Base-by-base conservation (phyloP, 2,888 invertebrate species). In the Hirtodrosophila cameraria region DNA sequence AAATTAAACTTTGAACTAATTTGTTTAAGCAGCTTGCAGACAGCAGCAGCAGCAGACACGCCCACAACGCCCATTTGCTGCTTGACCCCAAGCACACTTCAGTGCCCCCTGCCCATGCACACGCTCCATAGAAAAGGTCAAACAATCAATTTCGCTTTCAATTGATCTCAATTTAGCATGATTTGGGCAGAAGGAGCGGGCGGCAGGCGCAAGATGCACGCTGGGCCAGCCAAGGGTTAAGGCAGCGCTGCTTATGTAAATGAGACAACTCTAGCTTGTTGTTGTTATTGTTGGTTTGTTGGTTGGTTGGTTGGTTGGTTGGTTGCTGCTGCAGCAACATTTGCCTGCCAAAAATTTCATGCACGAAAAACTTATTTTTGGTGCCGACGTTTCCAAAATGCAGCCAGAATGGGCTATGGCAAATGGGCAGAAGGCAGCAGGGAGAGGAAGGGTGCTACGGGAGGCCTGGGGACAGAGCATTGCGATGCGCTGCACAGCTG, bases 61-160 rank as follows among this genome's bases (percentile, higher is more conserved):
- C 67, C 58, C 62, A 23, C 16, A 11, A 13, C 11, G 41, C 39
- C 30, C 59, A 48, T 2, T 12, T 12, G 13, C 18, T 52, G 30
- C 48, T 28, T 11, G n/a, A 1, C 28, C 11, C 18, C 52, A 16
- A 25, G 8, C 20, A 12, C 20, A 0, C 27, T n/a, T 11, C 16
- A 7, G 1, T n/a, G 6, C n/a, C 12, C 15, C 8, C 11, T 7
- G 11, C 6, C 8, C 7, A 9, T 25, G 11, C 36, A 20, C 31
- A 12, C 18, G 30, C 33, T 30, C 18, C 16, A 42, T 3, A 28
- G 11, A 49, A 75, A 75, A 83, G 84, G 83, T 83, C 81, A 86
- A 84, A 58, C 84, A 84, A 84, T 83, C 86, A 84, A 81, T 81
- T 83, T 78, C 53, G 66, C 64, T 76, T 77, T 66, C 86, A 83